These are phyloP conservation scores for Danio tinwini DNA, from an alignment of 2,797 vertebrate species.

Conservation along the genomic window DNA sequence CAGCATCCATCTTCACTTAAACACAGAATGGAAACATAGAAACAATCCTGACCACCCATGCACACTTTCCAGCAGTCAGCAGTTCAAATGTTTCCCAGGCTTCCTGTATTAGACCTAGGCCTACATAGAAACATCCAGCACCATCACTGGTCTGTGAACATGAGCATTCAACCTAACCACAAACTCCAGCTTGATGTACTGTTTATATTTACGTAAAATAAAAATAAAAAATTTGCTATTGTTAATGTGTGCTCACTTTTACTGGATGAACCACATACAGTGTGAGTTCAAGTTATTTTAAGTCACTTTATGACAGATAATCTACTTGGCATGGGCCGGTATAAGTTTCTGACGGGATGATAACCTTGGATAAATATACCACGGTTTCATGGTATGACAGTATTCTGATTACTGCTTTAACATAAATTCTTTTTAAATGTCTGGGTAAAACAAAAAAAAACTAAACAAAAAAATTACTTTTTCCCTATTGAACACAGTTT, in stretches of 20 bases:
- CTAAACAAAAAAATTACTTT: too few species aligned
- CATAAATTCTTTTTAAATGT: too few species aligned
- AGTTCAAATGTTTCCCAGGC: constrained; percentile 13
- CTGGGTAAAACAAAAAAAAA: too few species aligned
- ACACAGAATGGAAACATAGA: constrained; percentile 4
- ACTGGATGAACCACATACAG: neutral
- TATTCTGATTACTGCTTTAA: too few species aligned
- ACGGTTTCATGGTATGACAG: too few species aligned
- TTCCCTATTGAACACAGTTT: too few species aligned
- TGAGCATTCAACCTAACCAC: constrained; percentile 4
- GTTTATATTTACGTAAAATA: neutral
- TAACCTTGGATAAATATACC: too few species aligned
- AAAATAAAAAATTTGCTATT: constrained; percentile 3
- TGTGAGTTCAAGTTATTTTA: neutral
- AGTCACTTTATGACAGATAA: neutral
- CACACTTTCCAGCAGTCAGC: constrained; percentile 2
- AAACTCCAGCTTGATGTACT: constrained; percentile 9
- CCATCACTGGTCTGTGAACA: neutral
- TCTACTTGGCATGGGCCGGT: too few species aligned
- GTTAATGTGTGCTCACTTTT: neutral
- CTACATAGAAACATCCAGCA: neutral
- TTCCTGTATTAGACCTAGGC: neutral
- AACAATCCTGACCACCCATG: constrained; percentile 31
- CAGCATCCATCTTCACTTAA: neutral
- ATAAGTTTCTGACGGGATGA: too few species aligned